Evolutionary conservation across 1,140 invertebrate genomes (phyloP), one percentile per base, ranked within the genome.

Genomic region (Holotrichia oblita): DNA sequence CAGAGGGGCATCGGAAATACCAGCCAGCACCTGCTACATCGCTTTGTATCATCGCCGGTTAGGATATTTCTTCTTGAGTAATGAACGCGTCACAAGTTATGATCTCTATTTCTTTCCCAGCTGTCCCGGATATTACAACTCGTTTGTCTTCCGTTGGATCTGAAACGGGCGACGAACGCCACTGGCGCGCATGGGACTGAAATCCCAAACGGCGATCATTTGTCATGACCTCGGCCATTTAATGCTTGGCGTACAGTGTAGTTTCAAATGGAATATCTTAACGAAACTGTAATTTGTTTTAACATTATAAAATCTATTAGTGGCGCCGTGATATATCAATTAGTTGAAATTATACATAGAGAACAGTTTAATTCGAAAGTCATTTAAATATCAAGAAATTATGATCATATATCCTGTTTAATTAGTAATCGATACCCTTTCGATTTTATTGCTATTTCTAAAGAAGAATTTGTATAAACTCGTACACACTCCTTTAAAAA

Each of bases 71-170:
- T 79, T 73, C 59, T 76, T 83, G 82, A 83, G 83, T 82, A 84
- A 84, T 84, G 82, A 80, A 84, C 81, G 82, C 83, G 83, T 84
- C 81, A 79, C 80, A 79, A 84, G 83, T 84, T 84, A 84, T 84
- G 83, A 83, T 82, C 79, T 81, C 79, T 81, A 84, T 84, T 80
- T 82, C 81, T 84, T 77, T 81, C 73, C 81, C 78, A 80, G 80
- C 80, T 81, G 79, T 72, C 61, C 76, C 81, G 81, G 83, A 84
- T 83, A 83, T 84, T 84, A 82, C 82, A 79, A 69, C 79, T 83
- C 83, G 82, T 83, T 82, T 82, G 83, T 83, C 83, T 83, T 83
- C 78, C 64, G 76, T n/a, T n/a, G n/a, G n/a, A 48, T 55, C 27
- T 6, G 64, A 27, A 69, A 27, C n/a, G 27, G 10, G n/a, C 55